Evolutionary conservation across 2,113 vertebrate genomes (phyloP).

Genomic region (Zosterops borbonicus): DNA sequence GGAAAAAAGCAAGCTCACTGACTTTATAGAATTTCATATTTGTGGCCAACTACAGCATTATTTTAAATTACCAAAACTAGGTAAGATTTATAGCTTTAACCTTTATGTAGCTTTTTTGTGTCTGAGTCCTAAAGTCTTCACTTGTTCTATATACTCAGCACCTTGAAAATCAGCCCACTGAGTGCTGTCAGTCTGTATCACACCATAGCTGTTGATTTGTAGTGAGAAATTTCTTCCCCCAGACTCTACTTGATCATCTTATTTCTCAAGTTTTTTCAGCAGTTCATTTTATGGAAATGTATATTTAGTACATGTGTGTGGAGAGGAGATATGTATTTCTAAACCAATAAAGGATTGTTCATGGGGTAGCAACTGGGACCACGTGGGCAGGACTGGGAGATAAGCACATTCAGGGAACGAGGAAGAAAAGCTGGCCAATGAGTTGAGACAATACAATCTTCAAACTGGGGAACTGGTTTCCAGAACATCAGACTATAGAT

Average conservation of each 20-base stretch:
- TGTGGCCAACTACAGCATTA: background rate
- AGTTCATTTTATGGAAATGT: background rate
- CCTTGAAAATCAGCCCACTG: background rate
- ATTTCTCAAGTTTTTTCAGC: slow-evolving; percentile 13
- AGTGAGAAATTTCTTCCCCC: slow-evolving; percentile 3
- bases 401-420: background rate
- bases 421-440: background rate
- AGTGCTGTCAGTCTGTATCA: slow-evolving; percentile 1
- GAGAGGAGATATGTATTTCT: background rate
- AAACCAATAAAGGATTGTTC: background rate
- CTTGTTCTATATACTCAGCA: background rate
- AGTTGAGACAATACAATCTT: background rate
- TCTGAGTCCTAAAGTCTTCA: background rate
- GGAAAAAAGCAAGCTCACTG: background rate
- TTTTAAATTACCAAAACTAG: background rate
- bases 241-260: background rate
- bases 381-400: background rate
- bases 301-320: background rate
- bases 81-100: background rate
- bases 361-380: background rate
- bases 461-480: background rate
- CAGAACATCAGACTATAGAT: background rate
- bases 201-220: background rate
- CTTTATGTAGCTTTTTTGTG: background rate
- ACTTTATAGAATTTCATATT: background rate